A percentile compares a stretch with the other conserved stretches of the same genome.
Evolutionary conservation across 2,113 vertebrate genomes (phyloP).

Genomic region (Vicugna pacos): DNA sequence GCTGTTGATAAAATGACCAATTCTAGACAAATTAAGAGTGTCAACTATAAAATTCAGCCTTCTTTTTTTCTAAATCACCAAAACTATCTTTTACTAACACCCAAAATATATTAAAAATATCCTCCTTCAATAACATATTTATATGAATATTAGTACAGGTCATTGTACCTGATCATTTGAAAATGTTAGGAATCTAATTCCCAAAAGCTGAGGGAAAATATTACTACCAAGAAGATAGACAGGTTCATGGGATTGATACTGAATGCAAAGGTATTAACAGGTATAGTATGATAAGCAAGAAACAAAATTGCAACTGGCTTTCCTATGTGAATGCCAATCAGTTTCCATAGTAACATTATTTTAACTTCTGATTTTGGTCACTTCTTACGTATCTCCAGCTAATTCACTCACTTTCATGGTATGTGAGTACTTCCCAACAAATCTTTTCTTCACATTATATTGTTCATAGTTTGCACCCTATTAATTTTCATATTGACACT

Average conservation of each 20-base stretch:
- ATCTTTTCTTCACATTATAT: not conserved
- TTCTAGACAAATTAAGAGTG: not conserved
- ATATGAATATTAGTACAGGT: not conserved
- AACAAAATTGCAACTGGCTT: not conserved
- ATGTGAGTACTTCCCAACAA: not conserved
- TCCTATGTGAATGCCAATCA: not conserved
- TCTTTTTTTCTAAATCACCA: not conserved
- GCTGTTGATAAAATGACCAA: not conserved
- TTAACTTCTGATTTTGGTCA: not conserved
- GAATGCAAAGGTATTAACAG: not conserved
- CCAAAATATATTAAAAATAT: not conserved
- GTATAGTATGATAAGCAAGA: not conserved
- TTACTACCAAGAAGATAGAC: not conserved
- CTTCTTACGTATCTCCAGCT: not conserved
- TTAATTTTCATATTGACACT: not conserved
- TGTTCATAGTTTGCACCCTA: not conserved
- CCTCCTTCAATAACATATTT: not conserved
- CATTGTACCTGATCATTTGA: not conserved
- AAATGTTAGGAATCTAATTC: not conserved
- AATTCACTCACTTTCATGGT: not conserved
- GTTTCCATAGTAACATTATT: not conserved
- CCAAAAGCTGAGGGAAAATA: not conserved
- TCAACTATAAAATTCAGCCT: not conserved
- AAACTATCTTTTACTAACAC: not conserved
- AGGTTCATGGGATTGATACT: not conserved